A percentile compares a stretch with the other conserved stretches of the same genome.
Conservation (phyloP, 2,113 vertebrate species). For the Panurus biarmicus region DNA sequence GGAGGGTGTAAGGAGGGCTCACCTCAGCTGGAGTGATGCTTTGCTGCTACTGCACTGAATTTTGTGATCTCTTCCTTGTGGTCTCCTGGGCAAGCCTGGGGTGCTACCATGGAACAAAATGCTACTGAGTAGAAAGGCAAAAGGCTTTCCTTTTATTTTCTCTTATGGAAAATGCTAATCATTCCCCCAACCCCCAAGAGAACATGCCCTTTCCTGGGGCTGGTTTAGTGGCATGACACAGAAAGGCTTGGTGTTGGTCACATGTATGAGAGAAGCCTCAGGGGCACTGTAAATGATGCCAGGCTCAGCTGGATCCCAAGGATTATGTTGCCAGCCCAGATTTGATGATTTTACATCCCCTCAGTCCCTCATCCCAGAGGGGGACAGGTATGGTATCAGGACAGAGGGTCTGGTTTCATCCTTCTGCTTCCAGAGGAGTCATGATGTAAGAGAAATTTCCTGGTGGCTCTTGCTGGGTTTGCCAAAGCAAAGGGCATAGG, state of each 20-base stretch:
- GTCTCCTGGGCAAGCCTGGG: neutral
- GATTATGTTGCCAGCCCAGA: neutral
- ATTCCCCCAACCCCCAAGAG: accelerated
- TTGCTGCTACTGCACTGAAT: neutral
- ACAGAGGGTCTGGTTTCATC: neutral
- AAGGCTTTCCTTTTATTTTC: neutral
- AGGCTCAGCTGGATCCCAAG: neutral
- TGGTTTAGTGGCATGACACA: neutral
- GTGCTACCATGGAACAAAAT: neutral
- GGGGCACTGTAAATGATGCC: neutral
- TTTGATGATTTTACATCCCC: neutral
- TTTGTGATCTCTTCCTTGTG: neutral
- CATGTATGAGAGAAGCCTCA: neutral
- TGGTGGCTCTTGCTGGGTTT: neutral
- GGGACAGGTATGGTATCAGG: neutral
- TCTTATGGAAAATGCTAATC: neutral
- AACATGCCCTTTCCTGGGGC: neutral
- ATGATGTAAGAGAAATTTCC: neutral
- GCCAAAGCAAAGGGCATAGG: neutral
- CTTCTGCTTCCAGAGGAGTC: neutral
- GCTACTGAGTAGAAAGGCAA: neutral
- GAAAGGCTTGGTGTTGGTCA: neutral
- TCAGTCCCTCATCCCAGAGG: neutral
- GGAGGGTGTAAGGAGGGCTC: neutral
- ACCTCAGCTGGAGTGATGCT: too few relatives aligned